These are phyloP conservation scores for Hemibagrus wyckioides DNA, from an alignment of 2,113 vertebrate species.

Conservation along the genomic window DNA sequence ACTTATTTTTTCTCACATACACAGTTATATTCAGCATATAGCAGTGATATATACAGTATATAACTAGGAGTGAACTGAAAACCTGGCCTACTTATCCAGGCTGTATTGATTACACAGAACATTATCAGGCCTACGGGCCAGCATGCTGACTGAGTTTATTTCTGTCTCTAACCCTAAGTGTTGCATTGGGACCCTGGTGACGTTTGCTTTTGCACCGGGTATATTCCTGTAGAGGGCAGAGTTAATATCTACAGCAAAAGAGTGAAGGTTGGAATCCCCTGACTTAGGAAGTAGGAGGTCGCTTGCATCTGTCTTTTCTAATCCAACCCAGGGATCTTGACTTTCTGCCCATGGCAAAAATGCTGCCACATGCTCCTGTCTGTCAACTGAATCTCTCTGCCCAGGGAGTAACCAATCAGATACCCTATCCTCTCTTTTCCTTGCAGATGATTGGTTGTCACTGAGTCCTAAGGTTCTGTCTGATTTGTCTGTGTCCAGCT, in stretches of 20 bases:
- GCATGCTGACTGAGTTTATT: background rate
- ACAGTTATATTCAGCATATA: too few relatives aligned
- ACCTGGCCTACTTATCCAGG: background rate
- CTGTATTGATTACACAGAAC: slow-evolving; percentile 33
- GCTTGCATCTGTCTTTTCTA: slow-evolving; percentile 34
- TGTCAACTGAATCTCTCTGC: slow-evolving; percentile 53
- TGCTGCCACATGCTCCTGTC: slow-evolving; percentile 61
- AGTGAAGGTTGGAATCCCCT: slow-evolving; percentile 40
- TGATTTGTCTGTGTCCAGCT: slow-evolving; percentile 32
- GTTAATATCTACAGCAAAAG: slow-evolving; percentile 62
- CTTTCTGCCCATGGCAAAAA: slow-evolving; percentile 67
- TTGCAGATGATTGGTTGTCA: slow-evolving; percentile 29
- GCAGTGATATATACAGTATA: too few relatives aligned
- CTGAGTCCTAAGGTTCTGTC: slow-evolving; percentile 21
- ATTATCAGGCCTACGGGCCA: background rate
- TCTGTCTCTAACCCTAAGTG: slow-evolving; percentile 27
- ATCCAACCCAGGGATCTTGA: slow-evolving; percentile 13
- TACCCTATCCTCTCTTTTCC: slow-evolving; percentile 52
- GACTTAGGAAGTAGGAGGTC: slow-evolving; percentile 33
- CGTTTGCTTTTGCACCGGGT: slow-evolving; percentile 48
- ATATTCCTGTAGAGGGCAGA: slow-evolving; percentile 62
- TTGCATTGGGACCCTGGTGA: background rate
- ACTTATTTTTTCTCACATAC: too few relatives aligned
- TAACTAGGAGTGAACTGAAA: too few relatives aligned
- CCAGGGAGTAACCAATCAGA: slow-evolving; percentile 50